Percentiles rank a stretch among this genome's conserved stretches.
Evolutionary conservation across 2,888 invertebrate genomes (phyloP).

Genomic region (Ormia ochracea): DNA sequence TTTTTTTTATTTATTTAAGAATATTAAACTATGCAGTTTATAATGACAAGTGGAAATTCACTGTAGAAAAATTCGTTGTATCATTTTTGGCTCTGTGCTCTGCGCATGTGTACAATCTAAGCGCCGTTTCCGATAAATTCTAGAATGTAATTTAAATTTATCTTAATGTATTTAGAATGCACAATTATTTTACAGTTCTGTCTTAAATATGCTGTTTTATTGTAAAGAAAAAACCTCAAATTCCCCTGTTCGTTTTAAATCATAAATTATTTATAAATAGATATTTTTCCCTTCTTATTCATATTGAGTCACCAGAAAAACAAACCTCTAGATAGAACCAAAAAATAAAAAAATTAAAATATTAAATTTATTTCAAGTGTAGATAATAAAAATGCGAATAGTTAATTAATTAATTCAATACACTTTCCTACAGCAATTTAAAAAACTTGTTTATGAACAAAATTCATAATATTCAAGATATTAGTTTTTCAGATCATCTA

Average conservation of each 20-base stretch:
- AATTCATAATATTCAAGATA: too few relatives aligned
- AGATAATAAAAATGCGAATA: slow-evolving; percentile 11
- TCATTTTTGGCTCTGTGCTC: too few relatives aligned
- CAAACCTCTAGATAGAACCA: not conserved
- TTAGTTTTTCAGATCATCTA: too few relatives aligned
- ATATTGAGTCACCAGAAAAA: not conserved
- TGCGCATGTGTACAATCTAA: too few relatives aligned
- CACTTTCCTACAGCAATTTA: not conserved
- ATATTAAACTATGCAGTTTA: too few relatives aligned
- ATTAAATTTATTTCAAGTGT: slow-evolving; percentile 7
- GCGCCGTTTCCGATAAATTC: too few relatives aligned
- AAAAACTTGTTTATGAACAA: too few relatives aligned
- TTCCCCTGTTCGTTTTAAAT: not conserved
- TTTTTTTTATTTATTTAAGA: too few relatives aligned
- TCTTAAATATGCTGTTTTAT: not conserved
- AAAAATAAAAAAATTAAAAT: not conserved
- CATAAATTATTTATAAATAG: not conserved
- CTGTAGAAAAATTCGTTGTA: too few relatives aligned
- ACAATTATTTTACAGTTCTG: not conserved
- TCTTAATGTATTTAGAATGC: not conserved
- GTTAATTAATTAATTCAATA: not conserved
- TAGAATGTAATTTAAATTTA: not conserved
- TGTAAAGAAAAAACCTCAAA: not conserved
- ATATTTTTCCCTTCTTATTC: not conserved
- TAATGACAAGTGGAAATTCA: too few relatives aligned